A percentile compares a stretch with the other conserved stretches of the same genome.
phyloP scores from a whole-genome alignment of 2,797 vertebrate species.

The Caiman crocodilus region DNA sequence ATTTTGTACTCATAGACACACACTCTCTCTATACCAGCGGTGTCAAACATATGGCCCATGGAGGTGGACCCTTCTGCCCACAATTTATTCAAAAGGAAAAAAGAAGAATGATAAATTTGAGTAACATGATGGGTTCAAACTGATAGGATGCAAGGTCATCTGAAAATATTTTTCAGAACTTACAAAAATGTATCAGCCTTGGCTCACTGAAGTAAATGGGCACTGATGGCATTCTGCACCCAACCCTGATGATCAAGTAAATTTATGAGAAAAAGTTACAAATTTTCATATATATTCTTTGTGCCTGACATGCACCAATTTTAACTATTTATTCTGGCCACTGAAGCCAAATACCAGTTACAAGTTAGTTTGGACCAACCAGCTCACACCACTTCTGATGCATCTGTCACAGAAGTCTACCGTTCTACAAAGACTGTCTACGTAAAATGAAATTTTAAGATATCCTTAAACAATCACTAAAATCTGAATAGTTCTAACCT shows the following conservation, averaged over 20 bases:
- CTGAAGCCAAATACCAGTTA: neutral
- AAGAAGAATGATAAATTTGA: neutral
- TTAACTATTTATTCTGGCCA: neutral
- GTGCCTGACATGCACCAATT: neutral
- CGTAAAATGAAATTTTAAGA: neutral
- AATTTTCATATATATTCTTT: neutral
- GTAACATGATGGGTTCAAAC: neutral
- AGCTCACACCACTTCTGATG: neutral
- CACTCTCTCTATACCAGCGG: too few species aligned
- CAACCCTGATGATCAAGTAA: neutral
- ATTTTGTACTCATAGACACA: too few species aligned
- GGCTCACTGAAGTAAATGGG: neutral
- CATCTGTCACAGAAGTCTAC: too few species aligned
- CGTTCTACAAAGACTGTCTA: neutral
- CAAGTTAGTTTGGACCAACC: neutral
- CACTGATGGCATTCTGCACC: neutral
- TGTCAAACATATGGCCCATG: too few species aligned
- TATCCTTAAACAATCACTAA: neutral
- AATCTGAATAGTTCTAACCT: neutral
- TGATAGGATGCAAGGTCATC: constrained; percentile 16
- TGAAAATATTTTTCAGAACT: neutral
- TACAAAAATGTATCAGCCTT: neutral
- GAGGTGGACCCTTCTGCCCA: too few species aligned
- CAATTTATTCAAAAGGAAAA: neutral
- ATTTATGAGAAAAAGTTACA: neutral